These are phyloP conservation scores for Chrysopa pallens DNA, from an alignment of 1,140 invertebrate species.

Conservation along the genomic window DNA sequence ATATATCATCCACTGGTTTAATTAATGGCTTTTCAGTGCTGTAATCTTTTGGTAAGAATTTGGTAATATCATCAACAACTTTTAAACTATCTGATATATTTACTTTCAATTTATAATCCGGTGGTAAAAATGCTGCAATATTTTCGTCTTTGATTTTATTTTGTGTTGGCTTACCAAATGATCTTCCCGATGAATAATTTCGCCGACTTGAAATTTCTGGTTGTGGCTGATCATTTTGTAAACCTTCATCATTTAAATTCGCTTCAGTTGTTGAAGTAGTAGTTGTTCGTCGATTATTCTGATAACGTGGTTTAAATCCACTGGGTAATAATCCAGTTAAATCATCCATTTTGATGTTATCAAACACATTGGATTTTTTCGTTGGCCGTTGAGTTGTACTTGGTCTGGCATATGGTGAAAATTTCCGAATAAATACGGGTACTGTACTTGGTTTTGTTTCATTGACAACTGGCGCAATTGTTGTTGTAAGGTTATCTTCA, in stretches of 20 bases:
- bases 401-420: conserved; percentile 34
- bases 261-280: conserved; percentile 6
- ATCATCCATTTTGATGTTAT: conserved; percentile 40
- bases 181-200: conserved; percentile 25
- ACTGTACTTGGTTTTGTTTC: conserved; percentile 23
- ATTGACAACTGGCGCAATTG: conserved; percentile 10
- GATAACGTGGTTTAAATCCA: conserved; percentile 33
- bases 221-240: conserved; percentile 8
- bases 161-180: conserved; percentile 26
- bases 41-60: conserved; percentile 15
- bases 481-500: conserved; percentile 21
- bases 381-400: conserved; percentile 25
- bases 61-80: conserved; percentile 4
- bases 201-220: conserved; percentile 13
- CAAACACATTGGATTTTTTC: conserved; percentile 26
- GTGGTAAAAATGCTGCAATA: conserved; percentile 40
- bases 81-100: no score
- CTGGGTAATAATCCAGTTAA: conserved; percentile 35
- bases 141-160: conserved; percentile 34
- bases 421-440: conserved; percentile 42
- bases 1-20: conserved; percentile 25
- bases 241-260: background rate
- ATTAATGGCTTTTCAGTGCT: background rate
- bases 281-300: conserved; percentile 7
- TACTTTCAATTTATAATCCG: conserved; percentile 31